Evolutionary conservation across 2,113 vertebrate species (phyloP), one percentile per base, ranked within the genome.

Genomic region (Gymnorhina tibicen): DNA sequence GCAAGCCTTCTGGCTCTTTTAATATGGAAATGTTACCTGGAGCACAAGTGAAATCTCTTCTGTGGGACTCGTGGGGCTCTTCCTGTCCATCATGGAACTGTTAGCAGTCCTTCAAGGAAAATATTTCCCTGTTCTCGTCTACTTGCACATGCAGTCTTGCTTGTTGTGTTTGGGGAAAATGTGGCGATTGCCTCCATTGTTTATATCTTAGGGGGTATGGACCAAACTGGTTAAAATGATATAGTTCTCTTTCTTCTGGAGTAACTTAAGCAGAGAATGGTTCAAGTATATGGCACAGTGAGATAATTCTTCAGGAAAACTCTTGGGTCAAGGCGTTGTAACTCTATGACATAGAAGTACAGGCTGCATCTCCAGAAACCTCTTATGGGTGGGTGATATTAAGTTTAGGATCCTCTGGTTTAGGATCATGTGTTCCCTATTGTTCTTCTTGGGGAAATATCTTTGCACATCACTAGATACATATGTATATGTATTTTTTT

Each of bases 111-210:
- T 78, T 30, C 16, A 80, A 49, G 41, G 24, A 35, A 68, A 24
- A 1, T 13, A 66, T 63, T 69, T 20, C 23, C 19, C 3, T 47
- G 7, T 47, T 76, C 1, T 3, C 1, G 2, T 47, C 41, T 32
- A 55, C n/a, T 62, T 41, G 17, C n/a, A 70, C 5, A 1, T 7
- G 1, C 3, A 12, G 9, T 50, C 37, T 58, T 67, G 27, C 16
- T 77, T 56, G 7, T 28, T 41, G 23, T 24, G 5, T 52, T 49
- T 55, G 50, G 32, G 32, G 24, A 33, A 85, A 89, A 42, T 11
- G 5, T 33, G 39, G 75, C 20, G 9, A 11, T 17, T 42, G 26
- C 7, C 20, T 59, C 35, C 59, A 11, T 55, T 72, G 18, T 58
- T 70, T 50, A 4, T 37, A 42, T 46, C 11, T 56, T 41, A 1